A percentile compares a stretch with the other conserved stretches of the same genome.
Conservation (phyloP, 1,140 invertebrate genomes). For the Mizuhopecten yessoensis region DNA sequence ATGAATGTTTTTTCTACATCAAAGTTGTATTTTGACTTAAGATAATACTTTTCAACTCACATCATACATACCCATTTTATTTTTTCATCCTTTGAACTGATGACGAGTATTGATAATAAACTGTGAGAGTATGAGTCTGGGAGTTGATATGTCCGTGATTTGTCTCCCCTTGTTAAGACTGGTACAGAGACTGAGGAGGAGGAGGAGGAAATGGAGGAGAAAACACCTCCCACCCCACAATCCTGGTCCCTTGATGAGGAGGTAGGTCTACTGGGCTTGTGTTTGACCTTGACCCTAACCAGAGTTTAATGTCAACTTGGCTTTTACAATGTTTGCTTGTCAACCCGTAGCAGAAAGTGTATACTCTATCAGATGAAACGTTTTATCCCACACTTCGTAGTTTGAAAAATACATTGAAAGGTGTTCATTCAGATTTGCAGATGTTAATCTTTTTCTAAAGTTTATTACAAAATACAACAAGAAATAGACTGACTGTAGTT, state of each 20-base stretch:
- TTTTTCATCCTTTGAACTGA: too few relatives aligned
- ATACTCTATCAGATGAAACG: neutral
- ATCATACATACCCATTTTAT: too few relatives aligned
- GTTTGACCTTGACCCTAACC: neutral
- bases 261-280: neutral
- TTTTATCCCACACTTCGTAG: neutral
- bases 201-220: neutral
- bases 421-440: too few relatives aligned
- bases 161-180: slow-evolving; percentile 14
- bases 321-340: neutral
- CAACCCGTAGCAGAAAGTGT: neutral
- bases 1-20: too few relatives aligned
- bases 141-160: neutral
- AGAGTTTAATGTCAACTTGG: slow-evolving; percentile 9
- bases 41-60: too few relatives aligned
- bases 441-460: too few relatives aligned
- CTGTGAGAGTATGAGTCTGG: neutral
- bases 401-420: too few relatives aligned
- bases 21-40: too few relatives aligned
- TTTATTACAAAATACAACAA: too few relatives aligned
- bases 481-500: too few relatives aligned
- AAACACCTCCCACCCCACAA: neutral
- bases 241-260: slow-evolving; percentile 21
- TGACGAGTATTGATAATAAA: too few relatives aligned
- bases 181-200: slow-evolving; percentile 17